phyloP scores from a whole-genome alignment of 2,113 vertebrate genomes.

The Thymallus thymallus region DNA sequence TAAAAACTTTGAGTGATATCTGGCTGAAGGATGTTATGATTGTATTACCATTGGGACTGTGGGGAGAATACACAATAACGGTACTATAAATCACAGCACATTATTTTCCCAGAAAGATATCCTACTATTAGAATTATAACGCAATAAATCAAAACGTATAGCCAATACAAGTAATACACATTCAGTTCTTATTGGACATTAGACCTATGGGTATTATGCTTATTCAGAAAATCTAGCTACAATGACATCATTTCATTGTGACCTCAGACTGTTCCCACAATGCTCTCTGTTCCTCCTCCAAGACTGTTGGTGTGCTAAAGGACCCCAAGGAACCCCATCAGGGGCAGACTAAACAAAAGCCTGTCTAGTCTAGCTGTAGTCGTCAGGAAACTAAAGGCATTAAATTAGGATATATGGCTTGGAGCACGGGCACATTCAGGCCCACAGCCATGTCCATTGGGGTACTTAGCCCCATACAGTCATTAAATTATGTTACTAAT shows the following conservation, averaged over 20 bases:
- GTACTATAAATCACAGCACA: conserved; percentile 47
- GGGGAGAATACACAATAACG: conserved; percentile 30
- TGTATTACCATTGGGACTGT: conserved; percentile 40
- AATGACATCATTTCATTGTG: too few relatives aligned
- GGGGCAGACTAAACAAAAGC: conserved; percentile 79
- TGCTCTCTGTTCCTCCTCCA: conserved; percentile 26
- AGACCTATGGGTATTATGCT: too few relatives aligned
- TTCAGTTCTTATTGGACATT: too few relatives aligned
- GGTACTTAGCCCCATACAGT: conserved; percentile 76
- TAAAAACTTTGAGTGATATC: conserved; percentile 59
- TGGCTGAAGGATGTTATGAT: conserved; percentile 54
- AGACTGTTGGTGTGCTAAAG: conserved; percentile 46
- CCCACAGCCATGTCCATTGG: conserved; percentile 75
- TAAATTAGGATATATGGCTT: conserved; percentile 79
- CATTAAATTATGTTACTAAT: conserved; percentile 81
- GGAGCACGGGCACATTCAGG: conserved; percentile 74
- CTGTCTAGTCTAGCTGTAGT: conserved; percentile 58
- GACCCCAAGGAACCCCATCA: conserved; percentile 61
- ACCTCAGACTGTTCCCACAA: too few relatives aligned
- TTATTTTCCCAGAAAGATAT: conserved; percentile 33
- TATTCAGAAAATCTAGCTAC: too few relatives aligned
- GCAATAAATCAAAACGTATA: too few relatives aligned
- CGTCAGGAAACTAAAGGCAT: conserved; percentile 72
- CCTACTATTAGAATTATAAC: too few relatives aligned
- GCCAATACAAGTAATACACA: too few relatives aligned